Evolutionary conservation across 2,797 vertebrate species (phyloP).

Genomic region (Gephyroberyx darwinii): DNA sequence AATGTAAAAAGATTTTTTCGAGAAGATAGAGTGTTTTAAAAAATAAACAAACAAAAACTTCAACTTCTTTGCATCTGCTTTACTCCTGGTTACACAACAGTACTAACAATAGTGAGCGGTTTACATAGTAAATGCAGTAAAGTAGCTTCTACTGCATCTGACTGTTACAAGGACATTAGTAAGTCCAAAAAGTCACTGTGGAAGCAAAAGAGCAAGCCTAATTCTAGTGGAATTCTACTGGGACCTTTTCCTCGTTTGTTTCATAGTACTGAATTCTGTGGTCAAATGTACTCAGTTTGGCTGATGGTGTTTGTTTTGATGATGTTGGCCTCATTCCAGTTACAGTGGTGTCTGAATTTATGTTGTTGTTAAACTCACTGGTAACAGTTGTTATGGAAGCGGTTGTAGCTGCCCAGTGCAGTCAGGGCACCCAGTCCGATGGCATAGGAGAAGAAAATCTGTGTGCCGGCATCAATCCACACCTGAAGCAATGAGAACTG

Average conservation of each 20-base stretch:
- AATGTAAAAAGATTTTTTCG: too few relatives aligned
- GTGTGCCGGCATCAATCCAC: slow-evolving; percentile 88
- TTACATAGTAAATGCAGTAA: neutral
- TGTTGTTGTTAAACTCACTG: slow-evolving; percentile 78
- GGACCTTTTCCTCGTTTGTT: slow-evolving; percentile 7
- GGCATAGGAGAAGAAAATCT: slow-evolving; percentile 89
- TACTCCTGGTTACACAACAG: too few relatives aligned
- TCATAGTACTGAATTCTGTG: neutral
- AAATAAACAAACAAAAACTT: too few relatives aligned
- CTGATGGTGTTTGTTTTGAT: slow-evolving; percentile 33
- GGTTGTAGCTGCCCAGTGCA: slow-evolving; percentile 88
- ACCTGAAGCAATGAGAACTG: slow-evolving; percentile 71
- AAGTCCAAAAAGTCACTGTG: neutral
- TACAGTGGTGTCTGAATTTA: slow-evolving; percentile 33
- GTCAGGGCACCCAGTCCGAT: slow-evolving; percentile 87
- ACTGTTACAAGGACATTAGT: neutral
- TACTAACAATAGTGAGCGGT: neutral
- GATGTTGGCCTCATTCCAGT: slow-evolving; percentile 38
- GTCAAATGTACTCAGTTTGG: slow-evolving; percentile 20
- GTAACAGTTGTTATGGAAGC: slow-evolving; percentile 90
- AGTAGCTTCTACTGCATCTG: neutral
- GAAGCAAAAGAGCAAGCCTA: neutral
- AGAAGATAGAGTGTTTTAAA: too few relatives aligned
- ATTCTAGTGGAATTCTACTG: slow-evolving; percentile 4
- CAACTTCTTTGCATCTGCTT: too few relatives aligned